Conservation (phyloP, 2,113 vertebrate species). For the Eretmochelys imbricata region DNA sequence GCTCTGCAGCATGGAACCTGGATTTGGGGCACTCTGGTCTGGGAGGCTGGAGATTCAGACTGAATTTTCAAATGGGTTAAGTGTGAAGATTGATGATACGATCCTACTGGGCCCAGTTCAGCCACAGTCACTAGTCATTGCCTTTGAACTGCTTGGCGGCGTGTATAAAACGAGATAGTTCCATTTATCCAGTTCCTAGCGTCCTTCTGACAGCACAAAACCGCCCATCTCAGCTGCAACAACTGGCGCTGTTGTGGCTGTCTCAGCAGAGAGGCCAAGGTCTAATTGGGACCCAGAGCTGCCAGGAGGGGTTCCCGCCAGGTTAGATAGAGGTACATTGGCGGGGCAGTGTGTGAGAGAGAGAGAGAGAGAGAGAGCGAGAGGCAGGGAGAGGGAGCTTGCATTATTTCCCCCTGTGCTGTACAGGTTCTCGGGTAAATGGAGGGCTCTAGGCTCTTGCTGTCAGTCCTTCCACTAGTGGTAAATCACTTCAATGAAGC, state of each 20-base stretch:
- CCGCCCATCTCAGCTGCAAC: neutral
- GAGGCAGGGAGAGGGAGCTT: neutral
- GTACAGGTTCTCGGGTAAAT: neutral
- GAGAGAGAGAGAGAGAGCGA: neutral
- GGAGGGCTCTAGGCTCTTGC: neutral
- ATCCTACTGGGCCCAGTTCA: neutral
- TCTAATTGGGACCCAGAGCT: neutral
- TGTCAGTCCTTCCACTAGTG: neutral
- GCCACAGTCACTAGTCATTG: neutral
- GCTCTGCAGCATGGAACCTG: neutral
- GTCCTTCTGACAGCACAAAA: neutral
- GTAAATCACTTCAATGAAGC: neutral
- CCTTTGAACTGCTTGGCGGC: neutral
- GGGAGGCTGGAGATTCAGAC: neutral
- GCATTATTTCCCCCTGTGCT: neutral
- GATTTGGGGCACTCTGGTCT: neutral
- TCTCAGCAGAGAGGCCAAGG: neutral
- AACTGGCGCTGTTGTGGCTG: neutral
- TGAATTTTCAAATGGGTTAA: neutral
- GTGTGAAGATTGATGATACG: neutral
- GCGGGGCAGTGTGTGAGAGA: neutral
- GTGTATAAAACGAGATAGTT: neutral
- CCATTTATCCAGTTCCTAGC: too few relatives aligned
- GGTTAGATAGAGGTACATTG: neutral
- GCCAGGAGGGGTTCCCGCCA: neutral